Conservation (phyloP, 2,888 invertebrate species). For the Athetis lepigone region DNA sequence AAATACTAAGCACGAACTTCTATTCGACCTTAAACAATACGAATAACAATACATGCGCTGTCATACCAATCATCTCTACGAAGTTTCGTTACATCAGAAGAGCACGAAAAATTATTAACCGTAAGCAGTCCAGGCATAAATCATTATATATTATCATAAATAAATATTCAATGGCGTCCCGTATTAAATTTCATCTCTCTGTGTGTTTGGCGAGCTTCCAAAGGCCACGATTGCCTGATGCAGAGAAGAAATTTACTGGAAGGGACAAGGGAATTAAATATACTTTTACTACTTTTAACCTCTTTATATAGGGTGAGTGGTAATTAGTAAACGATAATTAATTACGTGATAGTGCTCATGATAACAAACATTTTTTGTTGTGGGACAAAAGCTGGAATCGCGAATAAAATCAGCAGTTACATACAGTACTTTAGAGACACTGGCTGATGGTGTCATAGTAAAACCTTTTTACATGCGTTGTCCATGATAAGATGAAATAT, state of each 20-base stretch:
- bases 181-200: slow-evolving; percentile 87
- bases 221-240: slow-evolving; percentile 74
- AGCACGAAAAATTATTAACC: slow-evolving; percentile 81
- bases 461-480: too few relatives aligned
- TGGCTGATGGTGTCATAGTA: too few relatives aligned
- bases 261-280: slow-evolving; percentile 12
- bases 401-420: too few relatives aligned
- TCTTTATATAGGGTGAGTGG: too few relatives aligned
- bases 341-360: too few relatives aligned
- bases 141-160: slow-evolving; percentile 89
- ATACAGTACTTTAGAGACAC: too few relatives aligned
- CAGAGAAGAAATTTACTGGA: slow-evolving; percentile 48
- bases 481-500: too few relatives aligned
- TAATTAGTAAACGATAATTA: too few relatives aligned
- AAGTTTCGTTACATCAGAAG: slow-evolving; percentile 58
- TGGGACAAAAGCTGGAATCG: too few relatives aligned
- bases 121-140: slow-evolving; percentile 83
- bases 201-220: slow-evolving; percentile 80
- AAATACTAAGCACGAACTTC: slow-evolving; percentile 4
- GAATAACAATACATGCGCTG: slow-evolving; percentile 48
- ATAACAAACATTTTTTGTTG: too few relatives aligned
- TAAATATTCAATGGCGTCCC: slow-evolving; percentile 86
- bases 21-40: slow-evolving; percentile 25
- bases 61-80: slow-evolving; percentile 52
- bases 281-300: too few relatives aligned